These are phyloP conservation scores for Sisyra nigra DNA, from an alignment of 2,888 invertebrate species.

Conservation along the genomic window DNA sequence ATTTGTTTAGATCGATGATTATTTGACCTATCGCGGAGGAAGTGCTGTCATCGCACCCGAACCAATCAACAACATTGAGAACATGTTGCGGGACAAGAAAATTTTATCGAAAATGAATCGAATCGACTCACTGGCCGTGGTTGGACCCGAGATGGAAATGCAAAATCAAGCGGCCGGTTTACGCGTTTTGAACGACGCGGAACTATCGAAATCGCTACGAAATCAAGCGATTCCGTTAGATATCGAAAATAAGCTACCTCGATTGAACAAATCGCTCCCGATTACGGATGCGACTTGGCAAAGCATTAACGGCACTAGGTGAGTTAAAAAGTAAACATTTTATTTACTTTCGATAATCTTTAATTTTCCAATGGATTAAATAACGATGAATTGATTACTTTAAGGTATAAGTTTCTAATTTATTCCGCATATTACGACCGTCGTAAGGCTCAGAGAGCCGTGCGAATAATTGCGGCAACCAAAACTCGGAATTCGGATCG, in stretches of 20 bases:
- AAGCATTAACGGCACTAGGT: constrained; percentile 57
- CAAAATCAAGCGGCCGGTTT: constrained; percentile 10
- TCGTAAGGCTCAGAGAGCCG: constrained; percentile 44
- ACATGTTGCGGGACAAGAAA: constrained; percentile 1
- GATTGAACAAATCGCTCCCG: constrained; percentile 45
- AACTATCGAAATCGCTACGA: constrained; percentile 17
- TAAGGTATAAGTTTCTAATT: constrained; percentile 74
- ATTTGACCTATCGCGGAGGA: constrained; percentile 7
- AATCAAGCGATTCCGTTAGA: constrained; percentile 10
- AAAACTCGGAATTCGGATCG: constrained; percentile 71
- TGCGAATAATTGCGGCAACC: constrained; percentile 76
- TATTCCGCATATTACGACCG: constrained; percentile 82
- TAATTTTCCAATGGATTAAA: not conserved
- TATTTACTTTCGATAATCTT: not conserved
- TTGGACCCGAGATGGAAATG: not conserved
- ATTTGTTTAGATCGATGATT: constrained; percentile 6
- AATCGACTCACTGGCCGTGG: not conserved
- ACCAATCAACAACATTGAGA: constrained; percentile 4
- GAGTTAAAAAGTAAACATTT: constrained; percentile 13
- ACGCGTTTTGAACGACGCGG: constrained; percentile 15
- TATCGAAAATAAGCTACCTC: constrained; percentile 30
- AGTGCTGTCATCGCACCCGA: not conserved
- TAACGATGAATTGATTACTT: not conserved
- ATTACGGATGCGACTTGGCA: constrained; percentile 68
- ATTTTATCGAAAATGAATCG: constrained; percentile 1